Evolutionary conservation across 1,140 invertebrate genomes (phyloP).

Genomic region (Eubasilissa regina): DNA sequence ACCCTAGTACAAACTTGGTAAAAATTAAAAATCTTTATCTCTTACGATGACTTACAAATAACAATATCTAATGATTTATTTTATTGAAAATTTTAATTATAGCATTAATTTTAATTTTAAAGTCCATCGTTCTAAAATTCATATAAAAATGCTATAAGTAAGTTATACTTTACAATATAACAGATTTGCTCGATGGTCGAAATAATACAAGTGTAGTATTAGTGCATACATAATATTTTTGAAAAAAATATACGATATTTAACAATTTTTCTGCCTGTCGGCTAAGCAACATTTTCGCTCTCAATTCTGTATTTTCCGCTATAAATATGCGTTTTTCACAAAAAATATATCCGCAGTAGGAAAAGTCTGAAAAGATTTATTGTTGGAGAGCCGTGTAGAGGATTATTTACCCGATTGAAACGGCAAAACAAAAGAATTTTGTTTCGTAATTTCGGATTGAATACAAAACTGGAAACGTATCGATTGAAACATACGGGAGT

Average conservation of each 20-base stretch:
- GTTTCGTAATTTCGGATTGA: conserved; percentile 36
- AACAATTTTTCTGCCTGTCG: neutral
- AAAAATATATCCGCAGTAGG: conserved; percentile 1
- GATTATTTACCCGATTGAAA: conserved; percentile 44
- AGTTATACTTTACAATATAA: too few relatives aligned
- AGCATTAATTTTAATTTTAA: too few relatives aligned
- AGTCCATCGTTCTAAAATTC: too few relatives aligned
- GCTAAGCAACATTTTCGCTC: neutral
- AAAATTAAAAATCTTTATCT: too few relatives aligned
- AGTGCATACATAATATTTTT: too few relatives aligned
- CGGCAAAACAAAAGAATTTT: conserved; percentile 37
- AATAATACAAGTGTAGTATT: too few relatives aligned
- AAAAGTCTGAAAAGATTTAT: conserved; percentile 36
- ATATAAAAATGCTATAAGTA: too few relatives aligned
- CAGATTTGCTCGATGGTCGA: too few relatives aligned
- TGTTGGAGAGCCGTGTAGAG: conserved; percentile 10
- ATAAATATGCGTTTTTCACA: conserved; percentile 17
- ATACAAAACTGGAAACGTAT: conserved; percentile 32
- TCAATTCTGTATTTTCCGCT: conserved; percentile 9
- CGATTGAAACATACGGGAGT: conserved; percentile 24
- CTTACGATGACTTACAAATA: too few relatives aligned
- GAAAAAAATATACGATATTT: neutral
- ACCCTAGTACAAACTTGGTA: too few relatives aligned
- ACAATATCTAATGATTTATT: too few relatives aligned
- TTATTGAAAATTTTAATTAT: too few relatives aligned